These are phyloP conservation scores for Margarornis squamiger DNA, from an alignment of 2,797 vertebrate genomes.

Conservation along the genomic window DNA sequence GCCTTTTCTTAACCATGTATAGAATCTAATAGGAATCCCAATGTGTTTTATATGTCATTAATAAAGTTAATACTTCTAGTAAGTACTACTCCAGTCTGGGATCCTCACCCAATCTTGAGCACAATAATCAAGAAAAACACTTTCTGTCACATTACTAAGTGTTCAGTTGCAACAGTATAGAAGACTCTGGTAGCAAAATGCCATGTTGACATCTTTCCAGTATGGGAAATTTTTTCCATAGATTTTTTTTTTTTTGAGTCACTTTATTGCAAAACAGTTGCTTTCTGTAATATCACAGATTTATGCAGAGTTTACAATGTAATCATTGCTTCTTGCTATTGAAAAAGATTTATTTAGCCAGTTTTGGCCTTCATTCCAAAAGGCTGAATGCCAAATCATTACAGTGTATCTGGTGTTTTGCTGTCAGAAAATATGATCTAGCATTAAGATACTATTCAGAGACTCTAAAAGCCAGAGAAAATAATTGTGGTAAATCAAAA, in stretches of 20 bases:
- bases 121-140: not conserved
- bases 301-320: conserved; percentile 66
- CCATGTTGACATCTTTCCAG: conserved; percentile 26
- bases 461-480: conserved; percentile 61
- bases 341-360: conserved; percentile 69
- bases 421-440: conserved; percentile 74
- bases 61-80: conserved; percentile 37
- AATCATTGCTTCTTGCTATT: conserved; percentile 64
- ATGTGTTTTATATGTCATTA: not conserved
- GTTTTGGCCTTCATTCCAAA: conserved; percentile 64
- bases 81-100: not conserved
- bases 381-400: conserved; percentile 68
- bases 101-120: not conserved
- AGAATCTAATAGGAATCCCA: not conserved
- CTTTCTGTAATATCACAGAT: conserved; percentile 64
- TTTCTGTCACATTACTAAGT: conserved; percentile 16
- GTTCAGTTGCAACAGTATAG: not conserved
- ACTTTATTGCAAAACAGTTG: conserved; percentile 57
- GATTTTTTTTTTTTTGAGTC: not conserved
- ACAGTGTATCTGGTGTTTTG: conserved; percentile 70
- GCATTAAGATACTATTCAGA: conserved; percentile 63
- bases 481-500: conserved; percentile 70
- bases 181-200: conserved; percentile 19
- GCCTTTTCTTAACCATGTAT: not conserved
- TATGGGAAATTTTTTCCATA: not conserved